Evolutionary conservation across 1,140 invertebrate genomes (phyloP).

Genomic region (Apis dorsata): DNA sequence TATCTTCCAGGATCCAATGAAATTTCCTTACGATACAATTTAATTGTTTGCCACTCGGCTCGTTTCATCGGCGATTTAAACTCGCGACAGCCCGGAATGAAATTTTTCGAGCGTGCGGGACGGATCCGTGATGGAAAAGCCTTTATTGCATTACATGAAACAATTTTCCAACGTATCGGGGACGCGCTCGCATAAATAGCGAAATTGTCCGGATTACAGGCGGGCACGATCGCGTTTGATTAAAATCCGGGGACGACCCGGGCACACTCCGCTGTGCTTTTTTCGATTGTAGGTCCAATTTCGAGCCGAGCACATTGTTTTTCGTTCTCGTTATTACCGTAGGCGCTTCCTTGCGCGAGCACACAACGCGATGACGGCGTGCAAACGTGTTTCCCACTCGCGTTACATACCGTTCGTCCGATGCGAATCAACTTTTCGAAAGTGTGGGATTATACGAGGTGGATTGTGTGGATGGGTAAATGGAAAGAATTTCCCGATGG

Average conservation of each 20-base stretch:
- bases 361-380: background rate
- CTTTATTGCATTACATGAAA: conserved; percentile 21
- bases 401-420: background rate
- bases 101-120: conserved; percentile 7
- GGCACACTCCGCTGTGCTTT: background rate
- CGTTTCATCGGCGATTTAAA: background rate
- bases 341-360: background rate
- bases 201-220: conserved; percentile 33
- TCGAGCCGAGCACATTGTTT: conserved; percentile 16
- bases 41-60: background rate
- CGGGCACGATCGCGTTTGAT: conserved; percentile 1
- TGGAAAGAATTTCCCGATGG: conserved; percentile 10
- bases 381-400: conserved; percentile 31
- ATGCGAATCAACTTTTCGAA: conserved; percentile 29
- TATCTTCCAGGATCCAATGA: background rate
- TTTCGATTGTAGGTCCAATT: conserved; percentile 24
- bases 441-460: background rate
- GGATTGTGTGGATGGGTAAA: conserved; percentile 8
- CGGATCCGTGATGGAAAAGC: conserved; percentile 16
- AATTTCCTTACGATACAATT: conserved; percentile 5
- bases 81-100: background rate
- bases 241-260: conserved; percentile 3
- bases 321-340: conserved; percentile 13
- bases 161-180: conserved; percentile 3
- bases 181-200: conserved; percentile 26